Evolutionary conservation across 2,888 invertebrate species (phyloP), one percentile per base, ranked within the genome.

Genomic region (Chironomus tentans): DNA sequence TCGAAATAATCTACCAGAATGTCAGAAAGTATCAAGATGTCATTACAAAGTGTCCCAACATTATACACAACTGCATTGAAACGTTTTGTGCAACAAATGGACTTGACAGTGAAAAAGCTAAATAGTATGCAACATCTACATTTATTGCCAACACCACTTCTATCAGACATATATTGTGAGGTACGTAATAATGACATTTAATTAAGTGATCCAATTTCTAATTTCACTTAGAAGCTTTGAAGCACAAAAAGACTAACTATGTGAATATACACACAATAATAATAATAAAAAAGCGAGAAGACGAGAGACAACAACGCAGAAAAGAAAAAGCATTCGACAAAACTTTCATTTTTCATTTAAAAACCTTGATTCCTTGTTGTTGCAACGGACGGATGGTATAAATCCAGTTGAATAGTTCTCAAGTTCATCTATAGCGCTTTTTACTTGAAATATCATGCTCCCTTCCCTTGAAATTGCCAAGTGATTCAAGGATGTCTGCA

Each of bases 81-180:
- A 21, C 68, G 22, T 6, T 48, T 68, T n/a, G 74, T 74, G 21
- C 46, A 68, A 7, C 47, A 47, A 47, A 48, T 74, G 68, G 48
- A 74, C 38, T 48, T 68, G 68, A 68, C 74, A 68, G 68, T 74
- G 15, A 68, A 65, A 12, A 47, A 15, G 21, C 47, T 74, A 12
- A 46, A 74, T 24, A 61, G 28, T 12, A 68, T 68, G n/a, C 13
- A 15, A 22, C 22, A 74, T 72, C 77, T 84, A 77, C 81, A 82
- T 6, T 81, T 81, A 77, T 77, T 84, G 78, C 84, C 84, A 75
- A 81, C 81, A 47, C 81, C 80, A 77, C 79, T 84, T 48, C 81
- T 83, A 61, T 81, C 82, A 74, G 84, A 84, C 80, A 82, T 84
- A 76, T 84, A 83, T 78, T 80, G 81, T 75, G 79, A 80, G 81